Conservation (phyloP, 2,797 vertebrate genomes). For the Pagetopsis macropterus region DNA sequence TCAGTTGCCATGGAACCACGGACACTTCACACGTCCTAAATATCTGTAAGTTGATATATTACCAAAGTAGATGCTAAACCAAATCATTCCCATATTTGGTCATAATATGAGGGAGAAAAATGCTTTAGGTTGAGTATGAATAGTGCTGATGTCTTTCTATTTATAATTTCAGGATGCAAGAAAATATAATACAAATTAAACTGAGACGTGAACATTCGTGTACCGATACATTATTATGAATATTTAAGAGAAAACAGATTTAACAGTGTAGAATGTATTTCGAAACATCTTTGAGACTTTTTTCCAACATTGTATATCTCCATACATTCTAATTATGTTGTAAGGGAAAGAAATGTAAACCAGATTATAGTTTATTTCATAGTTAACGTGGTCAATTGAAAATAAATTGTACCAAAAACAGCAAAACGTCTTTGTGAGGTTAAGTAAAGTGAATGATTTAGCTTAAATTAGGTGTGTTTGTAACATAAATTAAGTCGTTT, state of each 20-base stretch:
- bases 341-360: too few relatives aligned
- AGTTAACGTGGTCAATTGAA: too few relatives aligned
- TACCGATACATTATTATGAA: slow-evolving; percentile 19
- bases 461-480: too few relatives aligned
- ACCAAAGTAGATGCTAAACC: not conserved
- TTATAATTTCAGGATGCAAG: not conserved
- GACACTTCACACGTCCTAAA: slow-evolving; percentile 11
- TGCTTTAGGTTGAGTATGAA: not conserved
- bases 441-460: too few relatives aligned
- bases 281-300: too few relatives aligned
- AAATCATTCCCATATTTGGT: not conserved
- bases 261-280: slow-evolving; percentile 31
- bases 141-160: not conserved
- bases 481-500: too few relatives aligned
- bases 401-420: too few relatives aligned
- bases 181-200: not conserved
- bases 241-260: slow-evolving; percentile 11
- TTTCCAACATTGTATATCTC: too few relatives aligned
- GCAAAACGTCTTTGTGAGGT: too few relatives aligned
- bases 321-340: too few relatives aligned
- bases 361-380: too few relatives aligned
- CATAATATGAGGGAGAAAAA: not conserved
- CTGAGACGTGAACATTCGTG: not conserved
- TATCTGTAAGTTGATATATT: slow-evolving; percentile 19
- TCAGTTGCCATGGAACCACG: slow-evolving; percentile 42